These are phyloP conservation scores for Mus caroli DNA, from an alignment of 2,797 vertebrate species.

Conservation along the genomic window DNA sequence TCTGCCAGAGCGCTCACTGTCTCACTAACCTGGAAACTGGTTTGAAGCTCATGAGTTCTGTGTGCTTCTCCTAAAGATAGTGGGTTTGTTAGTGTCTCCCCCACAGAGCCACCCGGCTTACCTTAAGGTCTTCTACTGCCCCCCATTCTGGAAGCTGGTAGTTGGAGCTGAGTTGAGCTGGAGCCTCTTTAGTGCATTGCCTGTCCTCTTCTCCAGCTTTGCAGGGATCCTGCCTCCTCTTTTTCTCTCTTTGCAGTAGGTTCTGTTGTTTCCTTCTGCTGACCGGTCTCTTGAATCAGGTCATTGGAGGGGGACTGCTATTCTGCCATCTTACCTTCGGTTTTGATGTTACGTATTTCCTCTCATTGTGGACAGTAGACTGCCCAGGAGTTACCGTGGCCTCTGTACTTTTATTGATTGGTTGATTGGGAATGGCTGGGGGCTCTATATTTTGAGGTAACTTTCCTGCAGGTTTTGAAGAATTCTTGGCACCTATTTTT, in stretches of 20 bases:
- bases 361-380: slow-evolving; percentile 14
- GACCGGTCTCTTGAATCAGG: neutral
- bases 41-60: neutral
- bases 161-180: neutral
- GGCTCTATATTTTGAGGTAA: slow-evolving; percentile 42
- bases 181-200: neutral
- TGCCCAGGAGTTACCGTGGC: slow-evolving; percentile 2
- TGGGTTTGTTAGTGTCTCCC: neutral
- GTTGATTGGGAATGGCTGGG: slow-evolving; percentile 5
- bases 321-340: neutral
- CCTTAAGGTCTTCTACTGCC: neutral
- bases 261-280: neutral
- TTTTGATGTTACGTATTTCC: neutral
- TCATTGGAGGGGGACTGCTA: neutral
- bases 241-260: neutral
- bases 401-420: neutral
- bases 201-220: neutral
- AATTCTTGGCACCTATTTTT: slow-evolving; percentile 18
- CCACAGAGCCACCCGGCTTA: neutral
- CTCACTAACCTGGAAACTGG: neutral
- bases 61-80: neutral
- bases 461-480: slow-evolving; percentile 39
- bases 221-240: neutral
- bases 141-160: neutral
- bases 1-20: neutral